Conservation (phyloP, 2,888 invertebrate genomes). For the Dolichopus griseipennis region DNA sequence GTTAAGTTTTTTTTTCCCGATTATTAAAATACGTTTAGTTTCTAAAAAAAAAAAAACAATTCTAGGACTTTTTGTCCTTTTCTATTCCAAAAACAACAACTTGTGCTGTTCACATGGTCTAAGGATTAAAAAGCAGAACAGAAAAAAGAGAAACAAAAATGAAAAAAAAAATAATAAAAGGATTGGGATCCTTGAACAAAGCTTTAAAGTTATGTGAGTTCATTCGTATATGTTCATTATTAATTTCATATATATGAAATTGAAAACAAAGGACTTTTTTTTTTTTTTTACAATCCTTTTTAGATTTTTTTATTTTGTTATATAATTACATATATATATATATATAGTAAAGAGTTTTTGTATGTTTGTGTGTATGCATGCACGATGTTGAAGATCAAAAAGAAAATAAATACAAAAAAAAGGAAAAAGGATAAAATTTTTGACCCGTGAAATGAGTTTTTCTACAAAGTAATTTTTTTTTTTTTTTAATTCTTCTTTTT, state of each 20-base stretch:
- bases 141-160: neutral
- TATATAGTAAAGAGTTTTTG: neutral
- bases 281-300: neutral
- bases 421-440: neutral
- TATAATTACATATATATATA: too few relatives aligned
- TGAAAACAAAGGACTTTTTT: too few relatives aligned
- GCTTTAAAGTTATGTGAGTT: neutral
- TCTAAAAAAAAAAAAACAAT: too few relatives aligned
- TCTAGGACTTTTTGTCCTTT: too few relatives aligned
- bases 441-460: constrained; percentile 6
- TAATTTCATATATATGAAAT: too few relatives aligned
- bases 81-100: neutral
- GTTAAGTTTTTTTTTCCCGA: too few relatives aligned
- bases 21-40: too few relatives aligned
- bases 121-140: neutral
- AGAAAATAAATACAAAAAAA: neutral
- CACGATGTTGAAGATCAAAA: neutral
- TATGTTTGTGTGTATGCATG: neutral
- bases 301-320: too few relatives aligned
- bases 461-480: neutral
- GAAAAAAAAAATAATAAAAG: neutral
- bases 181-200: neutral
- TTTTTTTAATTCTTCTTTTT: too few relatives aligned
- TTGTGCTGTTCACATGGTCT: neutral
- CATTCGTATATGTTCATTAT: neutral